A percentile compares a stretch with the other conserved stretches of the same genome.
Conservation (phyloP, 1,140 invertebrate genomes). For the Lycorma delicatula region DNA sequence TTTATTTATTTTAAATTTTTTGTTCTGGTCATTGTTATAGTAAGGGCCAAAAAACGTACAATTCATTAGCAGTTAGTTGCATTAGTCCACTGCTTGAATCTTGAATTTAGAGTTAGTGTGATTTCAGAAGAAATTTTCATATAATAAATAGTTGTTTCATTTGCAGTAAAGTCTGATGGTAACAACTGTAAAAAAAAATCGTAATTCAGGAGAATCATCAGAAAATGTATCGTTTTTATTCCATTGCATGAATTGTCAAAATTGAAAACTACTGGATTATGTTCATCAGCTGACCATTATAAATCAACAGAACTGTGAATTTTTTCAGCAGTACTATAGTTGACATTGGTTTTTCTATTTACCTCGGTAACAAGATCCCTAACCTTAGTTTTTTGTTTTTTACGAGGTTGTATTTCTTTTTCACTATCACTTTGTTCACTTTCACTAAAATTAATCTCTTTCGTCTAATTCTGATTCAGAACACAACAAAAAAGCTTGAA, state of each 20-base stretch:
- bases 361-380: neutral
- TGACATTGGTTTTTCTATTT: neutral
- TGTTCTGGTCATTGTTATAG: neutral
- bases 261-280: neutral
- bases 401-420: neutral
- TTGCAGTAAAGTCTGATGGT: neutral
- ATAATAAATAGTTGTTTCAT: conserved; percentile 2
- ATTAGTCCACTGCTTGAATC: neutral
- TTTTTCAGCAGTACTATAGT: neutral
- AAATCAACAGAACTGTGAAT: neutral
- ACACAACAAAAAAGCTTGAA: conserved; percentile 1
- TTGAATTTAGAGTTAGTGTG: neutral
- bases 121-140: neutral
- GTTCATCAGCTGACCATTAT: neutral
- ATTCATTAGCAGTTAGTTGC: neutral
- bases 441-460: neutral
- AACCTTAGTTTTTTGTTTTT: too few species aligned
- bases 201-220: neutral
- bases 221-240: neutral
- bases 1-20: conserved; percentile 3
- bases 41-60: neutral
- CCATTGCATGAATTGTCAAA: neutral
- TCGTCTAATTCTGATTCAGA: neutral
- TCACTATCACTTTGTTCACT: too few species aligned
- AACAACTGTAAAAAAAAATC: neutral